Base-by-base conservation (phyloP, 2,888 invertebrate species). In the Leistus spinibarbis region DNA sequence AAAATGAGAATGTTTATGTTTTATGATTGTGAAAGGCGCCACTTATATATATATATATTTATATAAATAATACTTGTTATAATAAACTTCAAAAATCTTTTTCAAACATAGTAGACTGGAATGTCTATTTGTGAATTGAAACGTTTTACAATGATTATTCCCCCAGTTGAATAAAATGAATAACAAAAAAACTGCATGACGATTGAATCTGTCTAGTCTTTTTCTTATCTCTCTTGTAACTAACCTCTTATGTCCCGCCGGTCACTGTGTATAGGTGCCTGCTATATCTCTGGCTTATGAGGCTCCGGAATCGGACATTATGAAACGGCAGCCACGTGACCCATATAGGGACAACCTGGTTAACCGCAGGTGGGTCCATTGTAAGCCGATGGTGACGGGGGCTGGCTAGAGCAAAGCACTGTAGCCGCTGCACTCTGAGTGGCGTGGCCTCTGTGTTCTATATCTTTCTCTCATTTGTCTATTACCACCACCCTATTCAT, bases 341-440 rank as follows among this genome's bases (percentile, higher is more conserved):
- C 97, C 97, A 86, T 93, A 95, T 91, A 94, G 94, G 89, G 98
- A 98, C 93, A 97, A 97, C 92, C 94, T 98, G 90, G 97, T 98
- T 88, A 98, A 98, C 91, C 95, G 95, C 93, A 97, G 98, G 96
- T 96, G 90, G 90, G 91, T 89, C 40, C 85, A 83, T 82, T 80
- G 80, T 60, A 57, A 73, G 72, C 73, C 67, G 62, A 40, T 67
- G 67, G 23, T 22, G 63, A 19, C 71, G 64, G 56, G 7, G 71
- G 56, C 54, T 63, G 71, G 56, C 54, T 72, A 73, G 67, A 40
- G 40, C 40, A 40, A n/a, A 73, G 73, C 73, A 73, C 73, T 73
- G 73, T 73, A 73, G 73, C 73, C 40, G 73, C 73, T 73, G 73
- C 73, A 73, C 73, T n/a, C n/a, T 67, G 60, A 60, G 73, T 73